Conservation (phyloP, 1,140 invertebrate species). For the Diorhabda elongata region DNA sequence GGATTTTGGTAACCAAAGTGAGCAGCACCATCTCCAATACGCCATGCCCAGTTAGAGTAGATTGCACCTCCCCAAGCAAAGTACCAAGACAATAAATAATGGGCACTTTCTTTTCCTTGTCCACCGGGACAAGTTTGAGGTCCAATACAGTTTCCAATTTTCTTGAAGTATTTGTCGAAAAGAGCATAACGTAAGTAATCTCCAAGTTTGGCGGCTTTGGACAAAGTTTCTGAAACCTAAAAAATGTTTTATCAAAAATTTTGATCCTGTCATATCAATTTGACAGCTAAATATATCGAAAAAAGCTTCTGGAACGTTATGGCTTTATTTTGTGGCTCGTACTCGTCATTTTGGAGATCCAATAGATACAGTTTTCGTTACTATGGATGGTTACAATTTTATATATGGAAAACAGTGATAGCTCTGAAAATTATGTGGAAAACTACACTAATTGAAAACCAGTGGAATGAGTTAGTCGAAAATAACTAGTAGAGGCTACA, state of each 20-base stretch:
- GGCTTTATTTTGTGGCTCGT: too few relatives aligned
- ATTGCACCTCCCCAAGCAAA: slow-evolving; percentile 30
- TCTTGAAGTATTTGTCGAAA: slow-evolving; percentile 33
- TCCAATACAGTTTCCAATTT: slow-evolving; percentile 28
- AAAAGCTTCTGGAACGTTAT: too few relatives aligned
- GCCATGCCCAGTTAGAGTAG: slow-evolving; percentile 29
- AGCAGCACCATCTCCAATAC: slow-evolving; percentile 30
- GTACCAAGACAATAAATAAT: slow-evolving; percentile 30
- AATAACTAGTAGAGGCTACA: too few relatives aligned
- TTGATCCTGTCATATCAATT: too few relatives aligned
- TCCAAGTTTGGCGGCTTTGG: slow-evolving; percentile 27
- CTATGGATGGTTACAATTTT: too few relatives aligned
- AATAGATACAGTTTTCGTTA: too few relatives aligned
- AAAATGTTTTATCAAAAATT: background rate
- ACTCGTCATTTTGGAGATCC: too few relatives aligned
- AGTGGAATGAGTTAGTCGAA: too few relatives aligned
- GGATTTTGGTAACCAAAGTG: slow-evolving; percentile 32
- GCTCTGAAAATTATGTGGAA: too few relatives aligned
- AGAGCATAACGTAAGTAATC: slow-evolving; percentile 26
- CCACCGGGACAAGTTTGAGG: slow-evolving; percentile 20
- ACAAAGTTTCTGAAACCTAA: slow-evolving; percentile 7
- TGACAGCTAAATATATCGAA: too few relatives aligned
- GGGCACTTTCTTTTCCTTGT: slow-evolving; percentile 29
- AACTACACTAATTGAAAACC: too few relatives aligned
- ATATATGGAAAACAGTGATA: too few relatives aligned